Conservation (phyloP, 2,797 vertebrate genomes). For the Aulostomus chinensis region DNA sequence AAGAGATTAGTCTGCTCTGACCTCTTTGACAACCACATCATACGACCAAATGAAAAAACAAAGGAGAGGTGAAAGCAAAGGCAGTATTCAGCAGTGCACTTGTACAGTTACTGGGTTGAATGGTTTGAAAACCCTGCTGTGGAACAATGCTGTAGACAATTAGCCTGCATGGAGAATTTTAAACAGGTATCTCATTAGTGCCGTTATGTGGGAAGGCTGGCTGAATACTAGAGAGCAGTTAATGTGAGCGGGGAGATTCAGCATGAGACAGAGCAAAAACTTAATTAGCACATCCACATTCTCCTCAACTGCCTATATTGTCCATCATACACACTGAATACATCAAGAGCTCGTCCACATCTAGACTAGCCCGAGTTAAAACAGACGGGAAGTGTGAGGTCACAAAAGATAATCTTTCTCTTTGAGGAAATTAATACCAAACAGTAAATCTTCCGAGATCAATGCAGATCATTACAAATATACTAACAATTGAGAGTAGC, state of each 20-base stretch:
- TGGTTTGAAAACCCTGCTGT: slow-evolving; percentile 58
- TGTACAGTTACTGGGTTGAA: slow-evolving; percentile 55
- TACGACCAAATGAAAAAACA: slow-evolving; percentile 43
- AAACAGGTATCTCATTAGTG: slow-evolving; percentile 80
- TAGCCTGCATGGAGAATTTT: slow-evolving; percentile 75
- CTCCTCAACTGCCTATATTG: slow-evolving; percentile 40
- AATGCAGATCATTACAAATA: slow-evolving; percentile 8
- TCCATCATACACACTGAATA: slow-evolving; percentile 40
- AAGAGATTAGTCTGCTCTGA: slow-evolving; percentile 5
- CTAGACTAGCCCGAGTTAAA: slow-evolving; percentile 10
- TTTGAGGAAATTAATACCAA: slow-evolving; percentile 31
- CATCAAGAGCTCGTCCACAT: slow-evolving; percentile 25
- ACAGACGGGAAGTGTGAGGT: background rate
- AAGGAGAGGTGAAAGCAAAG: slow-evolving; percentile 21
- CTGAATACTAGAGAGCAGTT: slow-evolving; percentile 69
- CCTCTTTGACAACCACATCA: slow-evolving; percentile 18
- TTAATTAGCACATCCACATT: slow-evolving; percentile 73
- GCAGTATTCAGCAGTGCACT: slow-evolving; percentile 33
- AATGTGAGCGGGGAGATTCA: slow-evolving; percentile 68
- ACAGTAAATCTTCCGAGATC: slow-evolving; percentile 5
- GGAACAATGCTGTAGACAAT: slow-evolving; percentile 78
- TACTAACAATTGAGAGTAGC: slow-evolving; percentile 3
- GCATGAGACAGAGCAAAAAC: slow-evolving; percentile 59
- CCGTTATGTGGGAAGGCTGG: slow-evolving; percentile 66
- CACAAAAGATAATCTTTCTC: slow-evolving; percentile 19